Conservation (phyloP, 2,888 invertebrate genomes). For the Stenolophus ochropezus region DNA sequence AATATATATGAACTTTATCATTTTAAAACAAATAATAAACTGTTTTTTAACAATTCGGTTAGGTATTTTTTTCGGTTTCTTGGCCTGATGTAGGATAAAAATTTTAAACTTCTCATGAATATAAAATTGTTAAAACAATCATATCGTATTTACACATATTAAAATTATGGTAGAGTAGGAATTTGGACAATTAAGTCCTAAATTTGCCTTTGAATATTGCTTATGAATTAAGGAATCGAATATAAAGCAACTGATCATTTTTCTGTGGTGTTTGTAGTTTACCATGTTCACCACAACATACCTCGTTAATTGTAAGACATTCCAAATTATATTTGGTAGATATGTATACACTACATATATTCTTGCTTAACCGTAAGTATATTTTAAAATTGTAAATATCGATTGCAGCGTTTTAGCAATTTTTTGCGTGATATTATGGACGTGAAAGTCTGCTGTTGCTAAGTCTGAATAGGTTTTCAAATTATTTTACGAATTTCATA, state of each 20-base stretch:
- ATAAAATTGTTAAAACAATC: slow-evolving; percentile 30
- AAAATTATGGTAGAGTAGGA: slow-evolving; percentile 29
- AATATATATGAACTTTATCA: no score
- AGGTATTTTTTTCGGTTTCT: no score
- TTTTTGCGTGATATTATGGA: slow-evolving; percentile 57
- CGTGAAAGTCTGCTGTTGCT: slow-evolving; percentile 54
- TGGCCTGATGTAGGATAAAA: background rate
- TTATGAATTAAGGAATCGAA: slow-evolving; percentile 28
- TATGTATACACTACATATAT: slow-evolving; percentile 19
- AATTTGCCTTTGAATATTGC: slow-evolving; percentile 41
- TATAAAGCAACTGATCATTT: slow-evolving; percentile 34
- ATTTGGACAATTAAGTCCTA: slow-evolving; percentile 12
- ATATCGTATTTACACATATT: slow-evolving; percentile 31
- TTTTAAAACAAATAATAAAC: no score
- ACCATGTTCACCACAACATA: slow-evolving; percentile 50
- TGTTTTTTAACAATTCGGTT: no score
- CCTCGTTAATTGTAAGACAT: slow-evolving; percentile 60
- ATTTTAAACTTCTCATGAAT: background rate
- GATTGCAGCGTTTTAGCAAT: slow-evolving; percentile 58
- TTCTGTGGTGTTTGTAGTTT: slow-evolving; percentile 42
- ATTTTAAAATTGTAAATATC: slow-evolving; percentile 46
- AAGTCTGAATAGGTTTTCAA: slow-evolving; percentile 59
- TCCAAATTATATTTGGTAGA: slow-evolving; percentile 47
- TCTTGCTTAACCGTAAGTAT: slow-evolving; percentile 25
- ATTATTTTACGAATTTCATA: slow-evolving; percentile 55